Evolutionary conservation across 1,140 invertebrate genomes (phyloP), one percentile per base, ranked within the genome.

Genomic region (Bradysia coprophila): DNA sequence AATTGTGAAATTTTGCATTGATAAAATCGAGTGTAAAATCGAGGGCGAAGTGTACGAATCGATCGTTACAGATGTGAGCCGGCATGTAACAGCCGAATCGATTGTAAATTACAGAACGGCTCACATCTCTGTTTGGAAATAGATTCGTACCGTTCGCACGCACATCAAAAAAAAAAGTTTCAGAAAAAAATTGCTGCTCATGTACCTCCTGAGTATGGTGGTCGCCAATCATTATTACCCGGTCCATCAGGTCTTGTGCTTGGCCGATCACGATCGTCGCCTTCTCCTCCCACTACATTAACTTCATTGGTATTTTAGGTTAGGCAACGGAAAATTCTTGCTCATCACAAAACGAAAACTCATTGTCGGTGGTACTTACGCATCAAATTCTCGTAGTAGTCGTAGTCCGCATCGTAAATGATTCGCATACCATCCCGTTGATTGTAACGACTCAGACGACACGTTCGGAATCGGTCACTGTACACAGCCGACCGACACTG

Each of bases 371-470:
- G 23, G 50, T 52, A 81, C 81, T 76, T 69, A 89, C 84, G 78
- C 80, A 85, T 84, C 19, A 87, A 67, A 65, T 86, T 88, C 61
- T 91, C 86, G 53, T 89, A 92, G 57, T 89, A 90, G 64, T 90
- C 85, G 59, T 84, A 89, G 58, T 88, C 83, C 1, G 81, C 78
- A 58, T 91, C 86, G 52, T 87, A 88, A 43, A 89, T 80, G 41
- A 90, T 77, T 43, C 83, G 68, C 68, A 84, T 81, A n/a, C 83
- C 83, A 53, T 88, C 84, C 42, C 80, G 73, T 59, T 86, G 81
- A 62, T 86, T 87, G 57, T 81, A 89, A 52, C 82, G 70, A 51
- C 83, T 86, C 19, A 91, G 69, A 24, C 84, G 70, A 56, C 88
- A 92, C 21, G 78, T 83, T 44, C 81, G 70, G 52, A 78, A 81